Base-by-base conservation (phyloP, 2,888 invertebrate genomes). In the Cecidostiba fungosa region DNA sequence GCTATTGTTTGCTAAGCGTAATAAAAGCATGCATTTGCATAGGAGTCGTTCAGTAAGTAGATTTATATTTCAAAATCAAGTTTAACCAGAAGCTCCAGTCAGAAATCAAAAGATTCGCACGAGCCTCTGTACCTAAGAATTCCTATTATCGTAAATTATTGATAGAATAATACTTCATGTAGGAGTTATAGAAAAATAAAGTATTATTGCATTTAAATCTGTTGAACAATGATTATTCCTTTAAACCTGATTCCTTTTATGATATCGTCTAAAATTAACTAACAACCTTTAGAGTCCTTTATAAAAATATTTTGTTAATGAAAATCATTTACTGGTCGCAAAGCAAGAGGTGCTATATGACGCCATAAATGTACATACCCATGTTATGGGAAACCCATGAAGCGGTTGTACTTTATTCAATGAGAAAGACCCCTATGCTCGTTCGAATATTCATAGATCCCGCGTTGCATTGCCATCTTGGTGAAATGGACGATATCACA, bases 121-220 rank as follows among this genome's bases (percentile, higher is more conserved):
- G 86, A 87, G 88, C 88, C 88, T 90, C 89, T 90, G 89, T 90
- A 91, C 89, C 90, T 88, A 89, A 89, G 87, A 90, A 91, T 90
- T 89, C 88, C 89, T 91, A 89, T 85, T 90, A 90, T 89, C 88
- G 88, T 89, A 90, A 90, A 89, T 88, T 89, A 90, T 91, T 88
- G 88, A 89, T 90, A 89, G 86, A 85, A 81, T 88, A 87, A 89
- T 90, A 89, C 88, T 87, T 86, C 85, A 89, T 89, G 89, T 91
- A 91, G 88, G 88, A 89, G 87, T 87, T 90, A 88, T 91, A 90
- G 90, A 88, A 89, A 86, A 91, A 92, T 91, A 90, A 91, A 91
- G 88, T 91, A 91, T 90, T 91, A 91, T 91, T 91, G 89, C 90
- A 91, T 89, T 90, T 89, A 90, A 85, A n/a, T 73, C 10, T 59